These are phyloP conservation scores for Coptotermes formosanus DNA, from an alignment of 1,140 invertebrate genomes.

Conservation along the genomic window DNA sequence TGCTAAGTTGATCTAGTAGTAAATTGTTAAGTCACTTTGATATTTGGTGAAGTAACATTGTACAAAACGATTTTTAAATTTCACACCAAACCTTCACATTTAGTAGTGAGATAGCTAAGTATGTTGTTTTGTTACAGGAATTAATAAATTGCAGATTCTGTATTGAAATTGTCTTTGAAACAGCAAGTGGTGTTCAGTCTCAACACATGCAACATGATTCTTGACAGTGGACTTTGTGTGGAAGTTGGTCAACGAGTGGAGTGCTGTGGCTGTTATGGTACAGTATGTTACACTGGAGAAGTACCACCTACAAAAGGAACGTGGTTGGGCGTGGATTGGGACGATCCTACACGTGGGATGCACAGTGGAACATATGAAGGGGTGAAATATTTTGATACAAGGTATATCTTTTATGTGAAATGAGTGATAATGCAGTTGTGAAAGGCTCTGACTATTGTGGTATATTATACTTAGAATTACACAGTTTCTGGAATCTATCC, in stretches of 20 bases:
- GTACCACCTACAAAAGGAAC: slow-evolving; percentile 57
- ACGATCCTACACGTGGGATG: slow-evolving; percentile 81
- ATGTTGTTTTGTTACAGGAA: too few relatives aligned
- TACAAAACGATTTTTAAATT: too few relatives aligned
- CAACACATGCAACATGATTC: not conserved
- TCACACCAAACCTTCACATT: too few relatives aligned
- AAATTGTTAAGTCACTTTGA: too few relatives aligned
- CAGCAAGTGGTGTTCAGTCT: not conserved
- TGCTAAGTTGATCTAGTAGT: too few relatives aligned
- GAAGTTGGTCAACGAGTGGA: slow-evolving; percentile 55
- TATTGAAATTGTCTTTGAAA: not conserved
- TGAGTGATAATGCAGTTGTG: slow-evolving; percentile 26
- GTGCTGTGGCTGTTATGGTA: slow-evolving; percentile 56
- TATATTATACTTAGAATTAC: too few relatives aligned
- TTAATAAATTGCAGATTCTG: not conserved
- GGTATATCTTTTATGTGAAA: slow-evolving; percentile 47
- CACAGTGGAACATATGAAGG: slow-evolving; percentile 85
- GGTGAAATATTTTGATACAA: slow-evolving; percentile 77
- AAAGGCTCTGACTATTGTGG: too few relatives aligned
- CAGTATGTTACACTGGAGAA: slow-evolving; percentile 58
- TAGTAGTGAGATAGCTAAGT: too few relatives aligned
- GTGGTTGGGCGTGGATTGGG: slow-evolving; percentile 95
- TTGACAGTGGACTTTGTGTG: not conserved
- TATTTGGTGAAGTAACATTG: too few relatives aligned
- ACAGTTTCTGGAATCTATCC: too few relatives aligned